Percentiles rank a stretch among this genome's conserved stretches.
Evolutionary conservation across 1,140 invertebrate genomes (phyloP).

Genomic region (Asobara japonica): DNA sequence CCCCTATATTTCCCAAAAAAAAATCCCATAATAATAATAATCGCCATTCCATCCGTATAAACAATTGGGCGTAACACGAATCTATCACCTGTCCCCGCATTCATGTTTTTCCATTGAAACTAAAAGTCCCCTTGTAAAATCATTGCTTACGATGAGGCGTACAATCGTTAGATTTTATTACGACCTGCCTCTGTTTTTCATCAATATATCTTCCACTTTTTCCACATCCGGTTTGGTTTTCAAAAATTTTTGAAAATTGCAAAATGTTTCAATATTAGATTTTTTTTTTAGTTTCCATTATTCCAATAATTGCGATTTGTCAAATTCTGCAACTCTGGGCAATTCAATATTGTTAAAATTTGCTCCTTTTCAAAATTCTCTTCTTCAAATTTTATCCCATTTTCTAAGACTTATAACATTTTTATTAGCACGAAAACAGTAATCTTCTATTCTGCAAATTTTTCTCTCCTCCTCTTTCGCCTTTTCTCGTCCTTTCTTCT

Average conservation of each 20-base stretch:
- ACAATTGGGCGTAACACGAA: conserved; percentile 17
- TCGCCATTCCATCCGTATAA: conserved; percentile 12
- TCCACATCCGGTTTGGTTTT: background rate
- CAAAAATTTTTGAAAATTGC: too few species aligned
- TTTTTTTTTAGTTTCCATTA: too few species aligned
- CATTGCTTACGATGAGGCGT: conserved; percentile 20
- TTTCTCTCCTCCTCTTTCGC: background rate
- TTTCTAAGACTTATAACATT: too few species aligned
- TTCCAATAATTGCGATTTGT: too few species aligned
- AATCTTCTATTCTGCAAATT: too few species aligned
- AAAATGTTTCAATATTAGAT: background rate
- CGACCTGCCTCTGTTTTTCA: conserved; percentile 11
- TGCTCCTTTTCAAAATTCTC: too few species aligned
- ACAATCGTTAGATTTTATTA: conserved; percentile 35
- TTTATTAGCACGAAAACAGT: too few species aligned
- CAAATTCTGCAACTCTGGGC: too few species aligned
- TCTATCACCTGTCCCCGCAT: background rate
- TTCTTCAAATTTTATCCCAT: too few species aligned
- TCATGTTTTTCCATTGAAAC: conserved; percentile 10
- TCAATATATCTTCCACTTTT: conserved; percentile 3
- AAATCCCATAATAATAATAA: conserved; percentile 3
- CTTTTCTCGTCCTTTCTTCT: conserved; percentile 4
- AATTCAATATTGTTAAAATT: too few species aligned
- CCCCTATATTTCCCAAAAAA: background rate
- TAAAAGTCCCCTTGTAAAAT: conserved; percentile 26